Evolutionary conservation across 2,797 vertebrate genomes (phyloP).

Genomic region (Danio tinwini): DNA sequence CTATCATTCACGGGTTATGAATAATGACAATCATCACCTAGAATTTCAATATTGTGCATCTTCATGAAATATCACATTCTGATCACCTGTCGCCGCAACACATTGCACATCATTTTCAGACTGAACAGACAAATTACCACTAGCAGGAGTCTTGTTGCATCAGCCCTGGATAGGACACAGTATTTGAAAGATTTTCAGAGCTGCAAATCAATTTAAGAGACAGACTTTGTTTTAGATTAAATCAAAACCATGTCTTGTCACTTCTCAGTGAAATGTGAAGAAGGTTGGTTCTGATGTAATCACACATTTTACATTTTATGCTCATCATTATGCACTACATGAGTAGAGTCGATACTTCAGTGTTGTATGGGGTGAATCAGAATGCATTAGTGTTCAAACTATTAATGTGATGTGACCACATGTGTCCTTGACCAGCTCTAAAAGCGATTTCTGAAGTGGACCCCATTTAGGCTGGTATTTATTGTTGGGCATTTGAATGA

Average conservation of each 20-base stretch:
- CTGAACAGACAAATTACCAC: background rate
- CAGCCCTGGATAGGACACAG: background rate
- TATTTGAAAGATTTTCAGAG: background rate
- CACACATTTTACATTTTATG: no score
- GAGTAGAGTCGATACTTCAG: background rate
- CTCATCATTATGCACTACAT: background rate
- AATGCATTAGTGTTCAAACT: background rate
- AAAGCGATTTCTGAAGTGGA: background rate
- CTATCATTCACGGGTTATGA: no score
- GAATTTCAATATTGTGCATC: background rate
- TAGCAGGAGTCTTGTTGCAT: background rate
- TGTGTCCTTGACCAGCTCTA: background rate
- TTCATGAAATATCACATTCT: background rate
- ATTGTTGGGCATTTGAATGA: background rate
- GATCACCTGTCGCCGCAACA: background rate
- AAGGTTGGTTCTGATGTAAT: no score
- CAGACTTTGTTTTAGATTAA: background rate
- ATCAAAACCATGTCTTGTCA: background rate
- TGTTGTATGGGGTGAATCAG: background rate
- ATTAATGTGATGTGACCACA: conserved; percentile 6
- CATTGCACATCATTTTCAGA: background rate
- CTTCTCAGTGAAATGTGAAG: no score
- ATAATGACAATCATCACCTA: no score
- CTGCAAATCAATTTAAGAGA: background rate
- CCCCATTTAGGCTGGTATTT: background rate